Evolutionary conservation across 2,113 vertebrate genomes (phyloP).

Genomic region (Ailuropoda melanoleuca): DNA sequence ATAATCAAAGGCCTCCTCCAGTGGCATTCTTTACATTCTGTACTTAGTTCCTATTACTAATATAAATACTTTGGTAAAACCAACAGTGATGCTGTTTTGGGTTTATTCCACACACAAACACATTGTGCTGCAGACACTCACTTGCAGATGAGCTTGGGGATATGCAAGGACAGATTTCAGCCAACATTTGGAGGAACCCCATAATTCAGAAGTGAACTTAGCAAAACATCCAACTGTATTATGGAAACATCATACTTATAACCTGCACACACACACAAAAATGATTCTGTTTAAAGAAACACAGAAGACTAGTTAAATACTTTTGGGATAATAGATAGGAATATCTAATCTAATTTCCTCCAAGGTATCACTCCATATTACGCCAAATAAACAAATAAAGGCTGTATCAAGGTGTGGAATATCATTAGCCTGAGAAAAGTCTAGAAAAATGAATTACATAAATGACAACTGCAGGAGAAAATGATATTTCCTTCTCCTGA

Average conservation of each 20-base stretch:
- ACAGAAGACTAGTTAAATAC: conserved; percentile 53
- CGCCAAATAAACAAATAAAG: conserved; percentile 68
- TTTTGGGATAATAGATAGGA: conserved; percentile 61
- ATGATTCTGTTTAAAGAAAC: conserved; percentile 49
- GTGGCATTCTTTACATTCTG: background rate
- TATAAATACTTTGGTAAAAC: background rate
- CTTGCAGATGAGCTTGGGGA: background rate
- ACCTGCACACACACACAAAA: conserved; percentile 47
- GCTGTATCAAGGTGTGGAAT: conserved; percentile 54
- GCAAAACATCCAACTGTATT: conserved; percentile 16
- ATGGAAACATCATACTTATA: background rate
- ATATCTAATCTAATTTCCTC: conserved; percentile 63
- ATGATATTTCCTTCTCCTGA: conserved; percentile 63
- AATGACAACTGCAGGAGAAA: conserved; percentile 67
- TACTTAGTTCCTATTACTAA: background rate
- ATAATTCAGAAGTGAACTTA: background rate
- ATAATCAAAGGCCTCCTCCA: background rate
- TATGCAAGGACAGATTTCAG: background rate
- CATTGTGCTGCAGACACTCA: background rate
- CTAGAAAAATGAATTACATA: conserved; percentile 63
- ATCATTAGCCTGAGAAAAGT: conserved; percentile 68
- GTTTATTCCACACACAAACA: background rate
- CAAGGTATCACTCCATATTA: conserved; percentile 62
- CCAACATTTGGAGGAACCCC: background rate
- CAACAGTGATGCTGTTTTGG: background rate